Conservation (phyloP, 2,113 vertebrate genomes). For the Sinosuthora webbiana region DNA sequence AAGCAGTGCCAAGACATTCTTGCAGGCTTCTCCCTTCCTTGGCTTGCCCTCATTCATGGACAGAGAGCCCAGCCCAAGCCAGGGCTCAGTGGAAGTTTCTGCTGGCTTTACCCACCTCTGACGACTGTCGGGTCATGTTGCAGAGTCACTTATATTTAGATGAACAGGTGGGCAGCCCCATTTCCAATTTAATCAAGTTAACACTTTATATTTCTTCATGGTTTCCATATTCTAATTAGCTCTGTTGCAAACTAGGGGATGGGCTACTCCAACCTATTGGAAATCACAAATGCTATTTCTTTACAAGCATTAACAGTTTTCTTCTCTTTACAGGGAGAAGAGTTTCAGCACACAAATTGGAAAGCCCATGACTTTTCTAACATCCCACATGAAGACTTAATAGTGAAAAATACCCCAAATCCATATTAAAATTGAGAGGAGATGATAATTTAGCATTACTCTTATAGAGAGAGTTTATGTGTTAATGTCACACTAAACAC, state of each 20-base stretch:
- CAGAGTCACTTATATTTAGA: conserved; percentile 74
- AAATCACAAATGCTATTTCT: not conserved
- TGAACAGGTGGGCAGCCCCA: conserved; percentile 72
- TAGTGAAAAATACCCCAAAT: not conserved
- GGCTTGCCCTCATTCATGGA: conserved; percentile 16
- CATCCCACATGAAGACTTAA: not conserved
- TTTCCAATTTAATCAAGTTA: conserved; percentile 62
- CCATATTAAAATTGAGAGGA: not conserved
- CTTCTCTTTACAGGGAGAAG: not conserved
- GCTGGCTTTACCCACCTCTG: conserved; percentile 17
- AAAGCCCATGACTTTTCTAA: not conserved
- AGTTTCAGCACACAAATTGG: not conserved
- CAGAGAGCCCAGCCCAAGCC: not conserved
- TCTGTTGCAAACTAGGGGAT: not conserved
- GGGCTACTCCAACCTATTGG: not conserved
- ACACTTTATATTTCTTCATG: conserved; percentile 39
- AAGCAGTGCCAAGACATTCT: conserved; percentile 59
- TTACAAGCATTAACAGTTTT: not conserved
- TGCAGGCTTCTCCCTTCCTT: conserved; percentile 46
- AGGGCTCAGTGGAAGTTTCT: not conserved
- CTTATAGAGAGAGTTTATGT: not conserved
- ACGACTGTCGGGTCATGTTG: conserved; percentile 45
- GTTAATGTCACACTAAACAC: not conserved
- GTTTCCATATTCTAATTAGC: conserved; percentile 29
- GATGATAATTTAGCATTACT: not conserved